Conservation (phyloP, 2,113 vertebrate species). For the Riparia riparia region DNA sequence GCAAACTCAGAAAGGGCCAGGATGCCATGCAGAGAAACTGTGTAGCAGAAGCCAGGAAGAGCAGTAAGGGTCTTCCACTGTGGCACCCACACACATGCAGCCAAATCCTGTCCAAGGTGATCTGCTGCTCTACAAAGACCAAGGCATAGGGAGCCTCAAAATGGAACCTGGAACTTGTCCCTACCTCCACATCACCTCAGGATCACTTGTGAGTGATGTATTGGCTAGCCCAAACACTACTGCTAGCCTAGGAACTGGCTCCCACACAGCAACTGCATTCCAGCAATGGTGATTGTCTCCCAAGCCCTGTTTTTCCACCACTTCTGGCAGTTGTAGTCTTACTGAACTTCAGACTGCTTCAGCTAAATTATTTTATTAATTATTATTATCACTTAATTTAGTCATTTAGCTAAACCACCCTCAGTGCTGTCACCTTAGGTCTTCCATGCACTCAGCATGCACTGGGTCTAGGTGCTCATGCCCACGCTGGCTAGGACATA, state of each 20-base stretch:
- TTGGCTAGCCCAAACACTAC: not conserved
- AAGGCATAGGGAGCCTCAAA: not conserved
- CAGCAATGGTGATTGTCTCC: not conserved
- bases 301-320: not conserved
- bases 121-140: not conserved
- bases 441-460: not conserved
- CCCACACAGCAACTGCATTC: rapidly evolving
- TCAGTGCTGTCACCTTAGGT: not conserved
- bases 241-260: not conserved
- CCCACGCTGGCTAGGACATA: not conserved
- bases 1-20: not conserved
- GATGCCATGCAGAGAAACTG: not conserved
- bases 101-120: not conserved
- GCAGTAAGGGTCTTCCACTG: not conserved
- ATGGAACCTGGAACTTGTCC: not conserved
- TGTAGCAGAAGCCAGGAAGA: not conserved
- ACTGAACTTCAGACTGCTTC: not conserved
- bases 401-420: not conserved
- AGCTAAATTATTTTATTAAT: not conserved
- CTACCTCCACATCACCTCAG: not conserved
- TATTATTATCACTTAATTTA: not conserved
- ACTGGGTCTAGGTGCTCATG: not conserved
- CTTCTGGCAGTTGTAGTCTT: not conserved
- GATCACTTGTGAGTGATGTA: not conserved
- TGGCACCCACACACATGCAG: rapidly evolving